Conservation (phyloP, 1,140 invertebrate species). For the Bombyx mandarina region DNA sequence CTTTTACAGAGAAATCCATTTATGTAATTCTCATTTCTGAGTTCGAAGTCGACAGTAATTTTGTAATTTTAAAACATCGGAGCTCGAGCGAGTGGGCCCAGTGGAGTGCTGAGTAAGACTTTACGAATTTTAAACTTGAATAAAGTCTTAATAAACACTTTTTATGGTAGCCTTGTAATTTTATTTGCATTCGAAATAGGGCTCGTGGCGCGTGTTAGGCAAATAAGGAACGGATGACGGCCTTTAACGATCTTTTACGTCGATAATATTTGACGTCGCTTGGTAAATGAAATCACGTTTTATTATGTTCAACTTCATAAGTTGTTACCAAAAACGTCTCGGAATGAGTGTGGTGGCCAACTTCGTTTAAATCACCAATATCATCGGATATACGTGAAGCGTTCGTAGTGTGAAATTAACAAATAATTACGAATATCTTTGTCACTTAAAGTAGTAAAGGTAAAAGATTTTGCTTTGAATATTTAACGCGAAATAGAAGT, state of each 20-base stretch:
- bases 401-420: no score
- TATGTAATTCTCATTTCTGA: slow-evolving; percentile 47
- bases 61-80: slow-evolving; percentile 57
- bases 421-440: no score
- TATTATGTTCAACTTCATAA: slow-evolving; percentile 25
- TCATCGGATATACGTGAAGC: neutral
- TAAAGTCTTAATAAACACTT: slow-evolving; percentile 60
- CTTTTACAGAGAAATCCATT: slow-evolving; percentile 48
- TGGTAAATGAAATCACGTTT: slow-evolving; percentile 34
- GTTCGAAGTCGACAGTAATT: slow-evolving; percentile 38
- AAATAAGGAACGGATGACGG: slow-evolving; percentile 52
- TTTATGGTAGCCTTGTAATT: slow-evolving; percentile 56
- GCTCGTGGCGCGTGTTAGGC: slow-evolving; percentile 43
- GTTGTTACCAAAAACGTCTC: slow-evolving; percentile 24
- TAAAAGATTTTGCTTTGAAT: no score
- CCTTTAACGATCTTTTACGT: slow-evolving; percentile 31
- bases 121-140: slow-evolving; percentile 59
- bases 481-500: no score
- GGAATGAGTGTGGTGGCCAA: slow-evolving; percentile 17
- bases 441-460: no score
- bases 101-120: slow-evolving; percentile 47
- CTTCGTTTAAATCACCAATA: neutral
- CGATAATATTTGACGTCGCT: slow-evolving; percentile 33
- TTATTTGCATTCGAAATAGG: slow-evolving; percentile 56
- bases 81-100: slow-evolving; percentile 38